phyloP scores from a whole-genome alignment of 2,888 invertebrate genomes.

The Melipona beecheii region DNA sequence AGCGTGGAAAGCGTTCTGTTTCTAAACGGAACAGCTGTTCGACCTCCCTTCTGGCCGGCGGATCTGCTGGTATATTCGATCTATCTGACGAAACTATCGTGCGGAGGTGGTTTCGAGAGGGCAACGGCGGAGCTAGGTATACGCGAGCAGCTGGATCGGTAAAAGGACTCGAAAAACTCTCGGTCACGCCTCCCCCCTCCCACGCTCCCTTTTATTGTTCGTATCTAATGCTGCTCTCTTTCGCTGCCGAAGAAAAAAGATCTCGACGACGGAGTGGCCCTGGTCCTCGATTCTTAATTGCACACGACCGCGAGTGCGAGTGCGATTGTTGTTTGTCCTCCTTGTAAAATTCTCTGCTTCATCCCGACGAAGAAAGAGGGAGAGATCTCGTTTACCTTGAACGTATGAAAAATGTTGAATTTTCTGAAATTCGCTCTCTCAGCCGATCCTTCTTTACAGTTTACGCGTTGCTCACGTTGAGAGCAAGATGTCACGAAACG shows the following conservation, averaged over 20 bases:
- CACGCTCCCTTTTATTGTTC: slow-evolving; percentile 48
- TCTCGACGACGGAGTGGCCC: not conserved
- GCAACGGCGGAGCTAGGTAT: slow-evolving; percentile 60
- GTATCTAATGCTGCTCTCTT: slow-evolving; percentile 49
- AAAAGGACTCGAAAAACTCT: slow-evolving; percentile 57
- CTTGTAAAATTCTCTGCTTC: not conserved
- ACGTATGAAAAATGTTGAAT: too few species aligned
- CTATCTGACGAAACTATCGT: slow-evolving; percentile 72
- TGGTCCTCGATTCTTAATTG: slow-evolving; percentile 1
- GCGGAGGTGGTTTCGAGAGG: slow-evolving; percentile 68
- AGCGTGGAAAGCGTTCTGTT: slow-evolving; percentile 28
- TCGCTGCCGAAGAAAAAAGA: slow-evolving; percentile 1
- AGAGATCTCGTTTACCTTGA: slow-evolving; percentile 3
- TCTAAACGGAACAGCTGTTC: slow-evolving; percentile 69
- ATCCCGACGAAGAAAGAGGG: too few species aligned
- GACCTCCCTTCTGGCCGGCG: slow-evolving; percentile 68
- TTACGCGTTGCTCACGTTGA: not conserved
- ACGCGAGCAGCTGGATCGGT: slow-evolving; percentile 66
- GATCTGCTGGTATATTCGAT: slow-evolving; percentile 69
- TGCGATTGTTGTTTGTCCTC: not conserved
- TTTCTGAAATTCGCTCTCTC: not conserved
- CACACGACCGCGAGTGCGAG: not conserved
- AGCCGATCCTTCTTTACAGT: not conserved
- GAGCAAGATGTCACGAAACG: slow-evolving; percentile 27
- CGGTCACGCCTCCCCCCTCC: slow-evolving; percentile 68